Percentiles rank a stretch among this genome's conserved stretches.
phyloP scores from a whole-genome alignment of 2,797 vertebrate species.

The Siniperca scherzeri region DNA sequence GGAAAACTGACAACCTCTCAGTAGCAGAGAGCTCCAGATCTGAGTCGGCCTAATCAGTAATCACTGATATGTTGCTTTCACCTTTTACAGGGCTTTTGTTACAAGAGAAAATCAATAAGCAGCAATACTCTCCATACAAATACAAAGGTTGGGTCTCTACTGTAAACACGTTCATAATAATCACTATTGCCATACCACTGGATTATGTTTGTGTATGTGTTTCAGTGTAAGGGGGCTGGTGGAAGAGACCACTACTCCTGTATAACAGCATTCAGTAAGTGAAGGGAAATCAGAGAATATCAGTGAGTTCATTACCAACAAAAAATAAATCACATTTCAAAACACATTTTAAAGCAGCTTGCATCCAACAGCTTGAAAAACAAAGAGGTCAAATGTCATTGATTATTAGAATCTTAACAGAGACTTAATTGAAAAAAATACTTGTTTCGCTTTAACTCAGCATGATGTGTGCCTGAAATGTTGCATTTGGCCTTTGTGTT shows the following conservation, averaged over 20 bases:
- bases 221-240: background rate
- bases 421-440: background rate
- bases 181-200: background rate
- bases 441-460: background rate
- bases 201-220: background rate
- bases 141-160: slow-evolving; percentile 38
- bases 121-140: slow-evolving; percentile 27
- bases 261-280: background rate
- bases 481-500: background rate
- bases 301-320: background rate
- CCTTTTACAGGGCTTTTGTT: slow-evolving; percentile 61
- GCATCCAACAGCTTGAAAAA: background rate
- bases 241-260: background rate
- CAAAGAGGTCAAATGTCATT: background rate
- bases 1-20: slow-evolving; percentile 71
- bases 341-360: slow-evolving; percentile 3
- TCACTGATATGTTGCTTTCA: slow-evolving; percentile 69
- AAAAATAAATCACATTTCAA: background rate
- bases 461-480: background rate
- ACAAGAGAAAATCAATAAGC: slow-evolving; percentile 49
- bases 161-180: slow-evolving; percentile 31
- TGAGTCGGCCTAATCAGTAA: slow-evolving; percentile 69
- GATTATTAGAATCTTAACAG: background rate
- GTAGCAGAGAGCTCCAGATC: slow-evolving; percentile 63
- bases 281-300: background rate